Conservation (phyloP, 2,797 vertebrate genomes). For the Arctocebus calabarensis region DNA sequence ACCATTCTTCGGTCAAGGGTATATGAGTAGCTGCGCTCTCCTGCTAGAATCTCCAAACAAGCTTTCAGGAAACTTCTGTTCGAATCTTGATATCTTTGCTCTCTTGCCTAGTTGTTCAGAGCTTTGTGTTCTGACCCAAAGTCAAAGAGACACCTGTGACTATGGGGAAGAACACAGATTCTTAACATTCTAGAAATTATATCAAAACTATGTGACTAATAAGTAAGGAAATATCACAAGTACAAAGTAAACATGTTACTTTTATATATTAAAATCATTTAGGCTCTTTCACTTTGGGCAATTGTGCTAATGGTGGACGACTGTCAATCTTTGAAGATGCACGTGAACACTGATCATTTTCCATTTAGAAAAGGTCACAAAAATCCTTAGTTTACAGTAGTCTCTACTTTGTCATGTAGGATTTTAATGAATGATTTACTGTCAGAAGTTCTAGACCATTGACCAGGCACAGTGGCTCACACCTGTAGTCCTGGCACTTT, state of each 20-base stretch:
- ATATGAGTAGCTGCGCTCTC: too few species aligned
- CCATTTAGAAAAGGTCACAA: neutral
- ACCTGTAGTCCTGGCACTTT: too few species aligned
- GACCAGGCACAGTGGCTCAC: too few species aligned
- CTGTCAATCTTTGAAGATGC: neutral
- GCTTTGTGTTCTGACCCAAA: conserved; percentile 1
- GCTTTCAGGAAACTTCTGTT: neutral
- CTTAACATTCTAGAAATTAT: conserved; percentile 22
- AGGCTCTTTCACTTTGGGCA: neutral
- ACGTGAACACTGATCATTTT: neutral
- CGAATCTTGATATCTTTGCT: neutral
- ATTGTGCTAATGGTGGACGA: neutral
- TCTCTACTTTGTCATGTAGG: neutral
- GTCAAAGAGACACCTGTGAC: neutral
- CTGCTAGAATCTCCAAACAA: too few species aligned
- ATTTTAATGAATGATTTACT: neutral
- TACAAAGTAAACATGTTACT: neutral
- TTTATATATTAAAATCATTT: neutral
- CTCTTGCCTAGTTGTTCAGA: neutral
- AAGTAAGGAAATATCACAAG: neutral
- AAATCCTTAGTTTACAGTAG: neutral
- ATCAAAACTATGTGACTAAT: neutral
- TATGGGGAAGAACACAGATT: neutral
- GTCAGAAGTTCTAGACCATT: neutral
- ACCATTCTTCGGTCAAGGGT: too few species aligned